These are phyloP conservation scores for Microctenopoma lineatum DNA, from an alignment of 2,797 vertebrate genomes.

Conservation along the genomic window DNA sequence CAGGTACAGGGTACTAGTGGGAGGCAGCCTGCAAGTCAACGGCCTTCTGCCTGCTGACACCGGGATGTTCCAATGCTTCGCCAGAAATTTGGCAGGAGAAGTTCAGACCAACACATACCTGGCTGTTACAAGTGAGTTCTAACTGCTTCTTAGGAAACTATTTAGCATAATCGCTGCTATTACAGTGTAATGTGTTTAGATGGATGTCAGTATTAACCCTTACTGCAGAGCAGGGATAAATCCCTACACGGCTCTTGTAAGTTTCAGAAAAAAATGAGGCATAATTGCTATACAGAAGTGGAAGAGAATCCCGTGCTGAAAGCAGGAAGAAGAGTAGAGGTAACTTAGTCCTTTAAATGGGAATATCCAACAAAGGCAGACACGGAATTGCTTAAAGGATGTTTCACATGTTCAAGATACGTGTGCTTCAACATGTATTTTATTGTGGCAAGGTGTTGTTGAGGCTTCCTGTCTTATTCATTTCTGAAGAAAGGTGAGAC, in stretches of 20 bases:
- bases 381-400: too few relatives aligned
- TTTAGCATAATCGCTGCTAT: slow-evolving; percentile 12
- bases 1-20: slow-evolving; percentile 88
- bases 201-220: not conserved
- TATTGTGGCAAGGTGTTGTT: too few relatives aligned
- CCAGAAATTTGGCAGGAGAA: slow-evolving; percentile 90
- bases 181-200: not conserved
- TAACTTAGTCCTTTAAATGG: slow-evolving; percentile 4
- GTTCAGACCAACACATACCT: slow-evolving; percentile 98
- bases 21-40: slow-evolving; percentile 94
- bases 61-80: slow-evolving; percentile 98
- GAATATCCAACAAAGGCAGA: too few relatives aligned
- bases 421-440: too few relatives aligned
- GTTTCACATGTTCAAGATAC: too few relatives aligned
- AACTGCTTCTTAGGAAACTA: not conserved
- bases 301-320: slow-evolving; percentile 7
- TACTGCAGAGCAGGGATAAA: not conserved
- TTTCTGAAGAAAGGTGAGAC: too few relatives aligned
- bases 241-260: slow-evolving; percentile 19
- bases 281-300: slow-evolving; percentile 24
- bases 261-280: not conserved
- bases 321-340: not conserved
- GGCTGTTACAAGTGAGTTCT: slow-evolving; percentile 94
- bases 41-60: slow-evolving; percentile 94
- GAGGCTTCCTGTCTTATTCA: too few relatives aligned